A percentile compares a stretch with the other conserved stretches of the same genome.
Conservation (phyloP, 2,113 vertebrate genomes). For the Macheiramphus alcinus region DNA sequence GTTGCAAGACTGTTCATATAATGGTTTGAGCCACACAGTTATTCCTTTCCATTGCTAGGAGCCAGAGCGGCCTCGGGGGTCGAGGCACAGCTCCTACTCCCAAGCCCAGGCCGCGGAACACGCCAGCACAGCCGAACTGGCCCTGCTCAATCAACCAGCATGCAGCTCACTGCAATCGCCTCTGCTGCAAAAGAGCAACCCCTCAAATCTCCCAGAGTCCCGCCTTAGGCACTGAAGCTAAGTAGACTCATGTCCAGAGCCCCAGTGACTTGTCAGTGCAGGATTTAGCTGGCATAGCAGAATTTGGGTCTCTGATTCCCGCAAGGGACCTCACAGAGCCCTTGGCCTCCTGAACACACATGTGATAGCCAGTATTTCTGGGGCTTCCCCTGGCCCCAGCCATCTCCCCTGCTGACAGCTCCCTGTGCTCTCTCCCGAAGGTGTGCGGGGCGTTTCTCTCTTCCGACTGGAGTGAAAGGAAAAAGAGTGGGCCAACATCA, state of each 20-base stretch:
- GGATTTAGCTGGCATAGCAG: not conserved
- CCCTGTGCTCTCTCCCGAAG: conserved; percentile 21
- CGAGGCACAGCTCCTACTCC: not conserved
- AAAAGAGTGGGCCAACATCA: conserved; percentile 50
- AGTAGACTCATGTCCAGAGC: not conserved
- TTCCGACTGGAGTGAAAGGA: conserved; percentile 79
- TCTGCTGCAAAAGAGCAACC: not conserved
- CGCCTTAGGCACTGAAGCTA: not conserved
- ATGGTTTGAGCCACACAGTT: not conserved
- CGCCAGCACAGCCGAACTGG: fast-evolving
- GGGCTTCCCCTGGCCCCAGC: not conserved
- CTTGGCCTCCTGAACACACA: fast-evolving
- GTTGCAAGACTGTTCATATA: not conserved
- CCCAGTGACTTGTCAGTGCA: not conserved
- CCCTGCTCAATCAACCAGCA: not conserved
- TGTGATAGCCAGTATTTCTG: fast-evolving
- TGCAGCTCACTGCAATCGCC: fast-evolving
- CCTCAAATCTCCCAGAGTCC: not conserved
- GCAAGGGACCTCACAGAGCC: not conserved
- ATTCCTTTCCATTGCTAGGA: not conserved
- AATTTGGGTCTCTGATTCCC: not conserved
- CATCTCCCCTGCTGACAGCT: fast-evolving
- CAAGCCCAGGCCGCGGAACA: fast-evolving
- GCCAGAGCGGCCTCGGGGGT: not conserved
- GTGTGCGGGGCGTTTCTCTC: conserved; percentile 86